phyloP scores from a whole-genome alignment of 2,797 vertebrate genomes.

The Liasis olivaceus region DNA sequence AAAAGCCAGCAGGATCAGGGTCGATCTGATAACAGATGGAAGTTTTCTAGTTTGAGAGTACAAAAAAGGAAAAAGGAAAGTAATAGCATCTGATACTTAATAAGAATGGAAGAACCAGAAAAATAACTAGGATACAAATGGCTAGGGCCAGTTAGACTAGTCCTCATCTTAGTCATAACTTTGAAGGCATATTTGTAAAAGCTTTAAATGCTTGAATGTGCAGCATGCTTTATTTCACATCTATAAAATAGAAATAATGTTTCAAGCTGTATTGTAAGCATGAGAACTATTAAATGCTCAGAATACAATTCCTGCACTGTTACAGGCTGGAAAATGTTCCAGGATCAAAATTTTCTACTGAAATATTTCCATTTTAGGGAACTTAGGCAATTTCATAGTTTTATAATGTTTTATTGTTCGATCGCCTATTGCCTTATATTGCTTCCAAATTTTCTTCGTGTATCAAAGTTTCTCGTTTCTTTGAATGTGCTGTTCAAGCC shows the following conservation, averaged over 20 bases:
- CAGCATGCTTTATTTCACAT: not conserved
- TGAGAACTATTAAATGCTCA: not conserved
- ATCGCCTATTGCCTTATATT: not conserved
- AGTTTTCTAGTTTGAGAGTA: no score
- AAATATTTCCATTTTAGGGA: not conserved
- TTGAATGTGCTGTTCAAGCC: not conserved
- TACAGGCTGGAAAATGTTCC: no score
- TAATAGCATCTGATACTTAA: not conserved
- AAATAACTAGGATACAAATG: not conserved
- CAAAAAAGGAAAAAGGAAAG: no score
- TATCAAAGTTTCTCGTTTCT: not conserved
- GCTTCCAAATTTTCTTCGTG: not conserved
- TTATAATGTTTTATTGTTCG: not conserved
- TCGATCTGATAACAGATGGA: no score
- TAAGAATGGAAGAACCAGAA: not conserved
- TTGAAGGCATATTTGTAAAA: not conserved
- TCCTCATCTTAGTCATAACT: not conserved
- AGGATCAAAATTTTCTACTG: no score
- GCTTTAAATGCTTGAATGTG: not conserved
- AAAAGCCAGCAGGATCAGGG: no score
- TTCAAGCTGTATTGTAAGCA: not conserved
- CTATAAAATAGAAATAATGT: not conserved
- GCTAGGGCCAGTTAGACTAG: not conserved
- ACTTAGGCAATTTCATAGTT: no score
- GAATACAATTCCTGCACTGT: slow-evolving; percentile 2